Evolutionary conservation across 2,888 invertebrate species (phyloP), one percentile per base, ranked within the genome.

Genomic region (Caenorhabditis virilis): DNA sequence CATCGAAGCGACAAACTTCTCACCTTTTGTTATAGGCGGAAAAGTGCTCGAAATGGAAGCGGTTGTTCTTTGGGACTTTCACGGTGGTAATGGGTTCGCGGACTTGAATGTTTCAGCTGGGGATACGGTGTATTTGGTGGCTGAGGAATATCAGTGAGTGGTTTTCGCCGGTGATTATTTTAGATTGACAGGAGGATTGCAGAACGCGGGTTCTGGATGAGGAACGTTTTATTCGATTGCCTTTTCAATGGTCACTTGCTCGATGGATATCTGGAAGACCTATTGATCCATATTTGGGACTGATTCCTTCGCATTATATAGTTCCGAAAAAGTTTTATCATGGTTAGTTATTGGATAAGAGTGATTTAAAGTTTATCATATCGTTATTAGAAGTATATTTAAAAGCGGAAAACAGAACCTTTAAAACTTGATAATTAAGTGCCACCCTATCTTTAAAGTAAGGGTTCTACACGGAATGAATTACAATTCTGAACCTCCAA

Each of bases 101-200:
- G 72, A 71, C 48, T 35, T 68, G 38, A 72, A 72, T 62, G 58
- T 65, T 16, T 38, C 49, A 25, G 72, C 69, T 5, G 63, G 65
- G 18, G 69, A 72, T 39, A 56, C 47, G 0, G 64, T 72, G 9
- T 36, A 42, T 20, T 63, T 63, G 1, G 60, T 72, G 2, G 74
- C 74, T 30, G 74, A 74, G 39, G 72, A 74, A 52, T 66, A 62
- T 50, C 72, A 74, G 70, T 74, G 27, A 47, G 65, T 45, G 16
- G 16, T 18, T n/a, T 30, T 30, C 30, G 23, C 1, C 4, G n/a
- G n/a, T n/a, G n/a, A n/a, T n/a, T n/a, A n/a, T n/a, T n/a, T n/a
- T n/a, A n/a, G n/a, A n/a, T n/a, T n/a, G n/a, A n/a, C n/a, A n/a
- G n/a, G n/a, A n/a, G n/a, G n/a, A n/a, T n/a, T n/a, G n/a, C n/a